phyloP scores from a whole-genome alignment of 2,888 invertebrate genomes.

The Eupithecia insigniata region DNA sequence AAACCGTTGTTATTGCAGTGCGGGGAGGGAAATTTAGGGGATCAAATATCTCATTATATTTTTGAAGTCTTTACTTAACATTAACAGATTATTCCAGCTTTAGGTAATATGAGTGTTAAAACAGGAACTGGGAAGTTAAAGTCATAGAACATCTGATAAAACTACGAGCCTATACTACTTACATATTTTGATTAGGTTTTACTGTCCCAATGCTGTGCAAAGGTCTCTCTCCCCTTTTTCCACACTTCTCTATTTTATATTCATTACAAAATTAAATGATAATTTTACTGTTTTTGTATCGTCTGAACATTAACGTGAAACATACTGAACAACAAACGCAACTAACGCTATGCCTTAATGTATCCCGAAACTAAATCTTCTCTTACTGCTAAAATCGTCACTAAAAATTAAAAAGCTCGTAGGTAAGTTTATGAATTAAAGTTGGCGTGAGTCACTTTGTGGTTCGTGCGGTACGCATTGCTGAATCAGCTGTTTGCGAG shows the following conservation, averaged over 20 bases:
- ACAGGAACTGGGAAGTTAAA: neutral
- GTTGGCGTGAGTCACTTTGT: slow-evolving; percentile 27
- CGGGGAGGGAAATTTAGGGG: neutral
- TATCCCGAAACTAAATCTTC: neutral
- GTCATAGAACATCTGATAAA: neutral
- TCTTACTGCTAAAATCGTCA: neutral
- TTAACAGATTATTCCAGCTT: too few relatives aligned
- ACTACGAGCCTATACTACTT: neutral
- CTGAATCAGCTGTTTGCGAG: slow-evolving; percentile 67
- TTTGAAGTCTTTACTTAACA: neutral
- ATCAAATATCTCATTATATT: neutral
- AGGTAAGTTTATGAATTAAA: slow-evolving; percentile 2
- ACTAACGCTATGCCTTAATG: neutral
- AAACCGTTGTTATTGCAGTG: neutral
- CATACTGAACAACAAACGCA: neutral
- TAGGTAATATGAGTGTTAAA: neutral
- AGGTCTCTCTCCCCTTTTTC: neutral
- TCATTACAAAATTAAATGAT: too few relatives aligned
- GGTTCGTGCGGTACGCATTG: slow-evolving; percentile 10
- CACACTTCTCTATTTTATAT: neutral
- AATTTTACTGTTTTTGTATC: too few relatives aligned
- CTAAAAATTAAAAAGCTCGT: neutral
- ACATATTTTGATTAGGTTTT: neutral
- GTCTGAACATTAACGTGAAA: neutral
- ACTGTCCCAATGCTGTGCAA: neutral